Percentiles rank a stretch among this genome's conserved stretches.
Evolutionary conservation across 1,140 invertebrate genomes (phyloP).

Genomic region (Solenopsis invicta): DNA sequence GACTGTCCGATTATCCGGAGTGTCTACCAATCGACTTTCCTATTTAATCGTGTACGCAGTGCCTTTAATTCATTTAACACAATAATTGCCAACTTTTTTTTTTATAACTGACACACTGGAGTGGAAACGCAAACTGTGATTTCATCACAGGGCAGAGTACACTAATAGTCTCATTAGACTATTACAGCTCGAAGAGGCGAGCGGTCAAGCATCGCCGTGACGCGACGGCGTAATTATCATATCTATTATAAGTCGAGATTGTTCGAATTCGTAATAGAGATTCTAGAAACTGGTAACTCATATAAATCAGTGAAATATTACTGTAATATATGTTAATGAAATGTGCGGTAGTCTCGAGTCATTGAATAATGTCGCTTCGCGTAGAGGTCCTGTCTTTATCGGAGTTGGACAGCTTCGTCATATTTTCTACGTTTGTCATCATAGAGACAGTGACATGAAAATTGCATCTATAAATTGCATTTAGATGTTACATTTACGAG

Average conservation of each 20-base stretch:
- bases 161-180: neutral
- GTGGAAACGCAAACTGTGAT: neutral
- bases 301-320: neutral
- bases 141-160: neutral
- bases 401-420: neutral
- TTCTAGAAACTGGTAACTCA: neutral
- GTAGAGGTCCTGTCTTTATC: neutral
- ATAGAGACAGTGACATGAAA: neutral
- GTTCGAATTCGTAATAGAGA: neutral
- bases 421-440: neutral
- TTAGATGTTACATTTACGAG: neutral
- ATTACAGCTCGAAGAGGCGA: neutral
- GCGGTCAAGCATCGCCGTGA: neutral
- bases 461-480: neutral
- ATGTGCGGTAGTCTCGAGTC: neutral
- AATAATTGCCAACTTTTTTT: neutral
- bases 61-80: neutral
- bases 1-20: conserved; percentile 24
- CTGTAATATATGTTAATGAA: neutral
- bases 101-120: neutral
- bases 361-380: neutral
- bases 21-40: conserved; percentile 28
- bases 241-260: neutral
- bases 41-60: neutral
- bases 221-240: neutral